phyloP scores from a whole-genome alignment of 1,140 invertebrate species.

The Glossosoma conforme region DNA sequence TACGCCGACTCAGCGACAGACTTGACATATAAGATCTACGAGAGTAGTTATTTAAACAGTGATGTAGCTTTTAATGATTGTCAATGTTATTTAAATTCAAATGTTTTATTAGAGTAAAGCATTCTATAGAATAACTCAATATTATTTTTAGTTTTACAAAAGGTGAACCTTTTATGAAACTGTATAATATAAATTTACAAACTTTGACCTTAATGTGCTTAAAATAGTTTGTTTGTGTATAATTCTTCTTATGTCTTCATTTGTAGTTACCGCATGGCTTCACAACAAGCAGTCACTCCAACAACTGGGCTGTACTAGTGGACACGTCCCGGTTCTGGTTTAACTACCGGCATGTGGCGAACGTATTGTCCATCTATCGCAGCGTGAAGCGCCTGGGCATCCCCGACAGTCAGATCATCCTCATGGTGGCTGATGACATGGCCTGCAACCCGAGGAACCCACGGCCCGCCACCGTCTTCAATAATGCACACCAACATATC shows the following conservation, averaged over 20 bases:
- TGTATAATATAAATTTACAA: no score
- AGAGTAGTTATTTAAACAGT: no score
- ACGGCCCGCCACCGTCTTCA: conserved; percentile 95
- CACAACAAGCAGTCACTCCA: conserved; percentile 73
- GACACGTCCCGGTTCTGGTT: conserved; percentile 99
- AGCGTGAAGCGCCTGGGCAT: conserved; percentile 97
- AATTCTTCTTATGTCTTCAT: conserved; percentile 31
- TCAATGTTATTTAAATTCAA: no score
- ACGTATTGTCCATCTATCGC: conserved; percentile 96
- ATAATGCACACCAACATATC: conserved; percentile 96
- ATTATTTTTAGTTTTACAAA: no score
- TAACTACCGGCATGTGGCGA: conserved; percentile 98
- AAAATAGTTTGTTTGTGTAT: conserved; percentile 32
- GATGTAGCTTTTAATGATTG: no score
- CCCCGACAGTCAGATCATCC: conserved; percentile 93
- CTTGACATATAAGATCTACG: no score
- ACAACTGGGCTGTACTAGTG: conserved; percentile 99
- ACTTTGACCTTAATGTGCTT: no score
- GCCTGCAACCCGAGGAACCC: conserved; percentile 98
- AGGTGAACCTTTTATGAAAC: no score
- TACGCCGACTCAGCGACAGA: no score
- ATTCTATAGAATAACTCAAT: no score
- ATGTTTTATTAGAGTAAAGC: no score
- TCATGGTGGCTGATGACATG: conserved; percentile 99
- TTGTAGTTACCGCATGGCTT: conserved; percentile 45